Conservation (phyloP, 2,888 invertebrate genomes). For the Epinotia brunnichana region DNA sequence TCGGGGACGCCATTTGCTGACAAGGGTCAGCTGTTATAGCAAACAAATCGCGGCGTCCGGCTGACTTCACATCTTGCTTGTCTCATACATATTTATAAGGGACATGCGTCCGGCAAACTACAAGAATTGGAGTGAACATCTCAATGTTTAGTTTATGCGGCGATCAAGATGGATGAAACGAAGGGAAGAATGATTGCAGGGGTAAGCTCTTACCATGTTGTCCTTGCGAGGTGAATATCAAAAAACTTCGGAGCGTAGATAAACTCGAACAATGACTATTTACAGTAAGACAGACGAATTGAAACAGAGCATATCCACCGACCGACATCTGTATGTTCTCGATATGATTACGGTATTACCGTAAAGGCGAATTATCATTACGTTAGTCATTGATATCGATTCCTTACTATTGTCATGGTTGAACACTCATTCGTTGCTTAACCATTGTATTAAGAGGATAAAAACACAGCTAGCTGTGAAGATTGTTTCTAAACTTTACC, state of each 20-base stretch:
- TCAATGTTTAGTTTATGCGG: conserved; percentile 55
- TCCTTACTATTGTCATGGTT: not conserved
- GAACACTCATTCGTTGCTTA: conserved; percentile 6
- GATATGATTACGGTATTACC: conserved; percentile 49
- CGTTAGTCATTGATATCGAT: conserved; percentile 15
- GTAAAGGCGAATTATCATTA: conserved; percentile 27
- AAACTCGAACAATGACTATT: conserved; percentile 22
- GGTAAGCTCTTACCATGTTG: not conserved
- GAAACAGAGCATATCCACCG: conserved; percentile 53
- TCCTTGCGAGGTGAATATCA: not conserved
- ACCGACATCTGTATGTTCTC: conserved; percentile 49
- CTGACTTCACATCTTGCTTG: conserved; percentile 61
- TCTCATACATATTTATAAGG: conserved; percentile 72
- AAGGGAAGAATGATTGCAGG: conserved; percentile 27
- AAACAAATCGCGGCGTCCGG: conserved; percentile 54
- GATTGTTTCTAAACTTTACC: conserved; percentile 6
- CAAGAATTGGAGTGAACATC: conserved; percentile 55
- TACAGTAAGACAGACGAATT: conserved; percentile 7
- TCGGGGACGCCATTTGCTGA: conserved; percentile 68
- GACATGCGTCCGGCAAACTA: conserved; percentile 51
- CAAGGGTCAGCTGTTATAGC: conserved; percentile 71
- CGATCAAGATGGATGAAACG: conserved; percentile 30
- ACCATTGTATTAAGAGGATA: not conserved
- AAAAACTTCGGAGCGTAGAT: conserved; percentile 12
- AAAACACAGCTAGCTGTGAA: not conserved